Conservation (phyloP, 2,797 vertebrate species). For the Delichon dasypus region DNA sequence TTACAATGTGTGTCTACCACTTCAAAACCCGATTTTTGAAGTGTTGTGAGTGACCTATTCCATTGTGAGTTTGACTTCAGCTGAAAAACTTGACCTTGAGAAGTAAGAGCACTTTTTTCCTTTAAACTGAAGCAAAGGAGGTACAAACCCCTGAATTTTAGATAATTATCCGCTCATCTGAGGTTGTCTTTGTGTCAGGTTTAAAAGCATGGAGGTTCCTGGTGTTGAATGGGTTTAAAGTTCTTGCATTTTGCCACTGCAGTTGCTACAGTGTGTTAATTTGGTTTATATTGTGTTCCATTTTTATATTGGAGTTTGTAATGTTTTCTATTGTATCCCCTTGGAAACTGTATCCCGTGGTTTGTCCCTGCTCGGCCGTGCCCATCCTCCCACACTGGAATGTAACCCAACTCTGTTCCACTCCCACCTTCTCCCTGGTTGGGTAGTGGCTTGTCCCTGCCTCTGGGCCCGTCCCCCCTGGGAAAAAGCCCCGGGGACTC, state of each 20-base stretch:
- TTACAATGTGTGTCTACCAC: not conserved
- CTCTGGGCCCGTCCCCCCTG: too few species aligned
- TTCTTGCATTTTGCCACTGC: not conserved
- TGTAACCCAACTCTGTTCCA: too few species aligned
- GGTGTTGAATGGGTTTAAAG: not conserved
- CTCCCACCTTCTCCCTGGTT: too few species aligned
- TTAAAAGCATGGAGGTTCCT: not conserved
- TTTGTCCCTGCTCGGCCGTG: too few species aligned
- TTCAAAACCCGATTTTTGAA: not conserved
- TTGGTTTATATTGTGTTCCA: too few species aligned
- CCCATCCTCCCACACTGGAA: too few species aligned
- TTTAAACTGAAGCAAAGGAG: not conserved
- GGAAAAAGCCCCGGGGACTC: too few species aligned
- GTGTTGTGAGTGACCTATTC: not conserved
- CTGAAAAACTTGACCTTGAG: not conserved
- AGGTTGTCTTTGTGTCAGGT: not conserved
- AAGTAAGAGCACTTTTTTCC: not conserved
- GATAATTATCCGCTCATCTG: not conserved
- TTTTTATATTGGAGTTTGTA: too few species aligned
- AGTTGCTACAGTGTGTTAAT: not conserved
- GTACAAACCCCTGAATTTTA: not conserved
- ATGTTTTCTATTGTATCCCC: too few species aligned
- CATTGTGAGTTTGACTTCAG: not conserved
- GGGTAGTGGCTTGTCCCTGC: too few species aligned
- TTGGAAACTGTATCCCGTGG: too few species aligned